A percentile compares a stretch with the other conserved stretches of the same genome.
These are phyloP conservation scores for Eunapius fragilis DNA, from an alignment of 37 sponge, comb jelly and placozoan species.

Conservation along the genomic window DNA sequence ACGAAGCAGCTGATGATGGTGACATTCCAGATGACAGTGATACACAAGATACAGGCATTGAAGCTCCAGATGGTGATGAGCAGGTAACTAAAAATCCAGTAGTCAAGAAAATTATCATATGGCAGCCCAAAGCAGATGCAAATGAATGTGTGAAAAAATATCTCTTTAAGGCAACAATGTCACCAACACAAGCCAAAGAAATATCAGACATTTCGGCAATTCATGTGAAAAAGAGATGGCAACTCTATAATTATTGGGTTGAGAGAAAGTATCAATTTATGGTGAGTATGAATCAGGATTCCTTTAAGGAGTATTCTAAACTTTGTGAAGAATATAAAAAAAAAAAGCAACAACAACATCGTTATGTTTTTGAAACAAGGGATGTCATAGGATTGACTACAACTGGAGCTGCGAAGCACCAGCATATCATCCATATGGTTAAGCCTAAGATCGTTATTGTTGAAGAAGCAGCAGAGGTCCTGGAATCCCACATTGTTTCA, in stretches of 20 bases:
- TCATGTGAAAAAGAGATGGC: slow-evolving; percentile 21
- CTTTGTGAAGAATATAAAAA: slow-evolving; percentile 26
- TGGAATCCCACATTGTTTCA: slow-evolving; percentile 91
- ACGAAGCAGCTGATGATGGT: background rate
- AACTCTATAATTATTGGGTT: slow-evolving; percentile 77
- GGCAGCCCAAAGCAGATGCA: background rate
- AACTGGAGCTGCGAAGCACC: slow-evolving; percentile 94
- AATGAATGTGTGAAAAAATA: background rate
- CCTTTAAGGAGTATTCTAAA: slow-evolving; percentile 8
- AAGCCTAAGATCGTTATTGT: slow-evolving; percentile 90
- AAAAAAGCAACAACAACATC: slow-evolving; percentile 29
- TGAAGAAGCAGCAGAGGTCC: slow-evolving; percentile 96
- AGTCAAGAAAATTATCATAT: background rate
- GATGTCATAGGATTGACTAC: slow-evolving; percentile 93
- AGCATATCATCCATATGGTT: slow-evolving; percentile 66
- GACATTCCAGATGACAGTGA: background rate
- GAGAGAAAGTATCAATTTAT: background rate
- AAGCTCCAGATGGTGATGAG: background rate
- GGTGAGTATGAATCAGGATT: background rate
- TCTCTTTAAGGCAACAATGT: slow-evolving; percentile 6
- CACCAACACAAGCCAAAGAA: slow-evolving; percentile 17
- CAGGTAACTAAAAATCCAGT: background rate
- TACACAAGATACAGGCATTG: background rate
- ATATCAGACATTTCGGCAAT: slow-evolving; percentile 42
- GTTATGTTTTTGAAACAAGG: slow-evolving; percentile 29